Evolutionary conservation across 2,888 invertebrate genomes (phyloP).

Genomic region (Imbricaverruca yamaguchii): DNA sequence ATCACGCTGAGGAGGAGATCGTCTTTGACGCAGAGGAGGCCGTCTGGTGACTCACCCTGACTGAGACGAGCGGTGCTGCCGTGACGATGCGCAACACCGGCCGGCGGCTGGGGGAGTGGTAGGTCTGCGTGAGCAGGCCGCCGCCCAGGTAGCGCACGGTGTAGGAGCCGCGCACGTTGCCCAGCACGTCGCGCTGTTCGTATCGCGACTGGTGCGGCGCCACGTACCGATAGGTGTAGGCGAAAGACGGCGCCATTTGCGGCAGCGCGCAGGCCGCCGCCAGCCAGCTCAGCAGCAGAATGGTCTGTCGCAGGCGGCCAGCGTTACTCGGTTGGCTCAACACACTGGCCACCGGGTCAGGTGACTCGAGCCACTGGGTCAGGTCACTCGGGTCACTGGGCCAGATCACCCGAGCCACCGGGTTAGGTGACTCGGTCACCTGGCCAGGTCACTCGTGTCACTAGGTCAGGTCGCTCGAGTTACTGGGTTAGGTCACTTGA

Average conservation of each 20-base stretch:
- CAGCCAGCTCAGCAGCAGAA: background rate
- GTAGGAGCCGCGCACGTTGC: background rate
- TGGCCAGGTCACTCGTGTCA: no score
- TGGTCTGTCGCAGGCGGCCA: background rate
- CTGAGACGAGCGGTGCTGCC: background rate
- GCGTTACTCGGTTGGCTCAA: no score
- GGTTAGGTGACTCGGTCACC: no score
- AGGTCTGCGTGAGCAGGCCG: background rate
- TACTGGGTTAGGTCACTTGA: no score
- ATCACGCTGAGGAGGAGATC: no score
- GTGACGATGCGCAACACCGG: background rate
- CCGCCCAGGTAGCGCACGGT: background rate
- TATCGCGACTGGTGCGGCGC: background rate
- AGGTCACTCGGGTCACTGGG: no score
- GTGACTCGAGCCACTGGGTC: no score
- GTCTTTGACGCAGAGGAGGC: no score
- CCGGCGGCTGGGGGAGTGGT: background rate
- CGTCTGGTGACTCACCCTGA: background rate
- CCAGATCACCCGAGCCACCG: no score
- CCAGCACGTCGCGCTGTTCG: background rate
- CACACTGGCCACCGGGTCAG: no score
- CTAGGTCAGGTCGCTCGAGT: no score
- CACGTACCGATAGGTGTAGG: background rate
- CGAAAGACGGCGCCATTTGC: background rate
- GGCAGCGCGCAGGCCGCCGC: background rate